Conservation (phyloP, 1,140 invertebrate genomes). For the Drosophila ercepeae region DNA sequence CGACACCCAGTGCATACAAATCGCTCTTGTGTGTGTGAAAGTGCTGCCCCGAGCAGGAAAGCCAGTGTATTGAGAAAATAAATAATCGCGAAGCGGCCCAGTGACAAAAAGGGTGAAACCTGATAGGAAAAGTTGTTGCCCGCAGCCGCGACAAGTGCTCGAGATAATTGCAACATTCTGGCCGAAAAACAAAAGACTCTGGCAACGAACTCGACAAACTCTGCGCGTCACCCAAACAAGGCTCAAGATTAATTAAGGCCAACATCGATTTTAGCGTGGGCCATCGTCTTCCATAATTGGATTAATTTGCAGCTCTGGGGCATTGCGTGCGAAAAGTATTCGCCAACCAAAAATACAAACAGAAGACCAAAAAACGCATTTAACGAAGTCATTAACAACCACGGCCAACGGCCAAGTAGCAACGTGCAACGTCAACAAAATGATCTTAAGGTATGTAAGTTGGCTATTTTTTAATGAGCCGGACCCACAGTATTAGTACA, state of each 20-base stretch:
- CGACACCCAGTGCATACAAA: constrained; percentile 38
- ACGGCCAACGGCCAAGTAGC: constrained; percentile 59
- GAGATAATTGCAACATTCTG: constrained; percentile 20
- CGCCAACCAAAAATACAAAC: constrained; percentile 30
- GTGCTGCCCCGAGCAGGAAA: constrained; percentile 22
- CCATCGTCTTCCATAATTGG: constrained; percentile 61
- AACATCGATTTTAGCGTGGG: constrained; percentile 44
- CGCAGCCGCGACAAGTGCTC: constrained; percentile 31
- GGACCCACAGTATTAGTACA: constrained; percentile 39
- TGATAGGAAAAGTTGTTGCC: constrained; percentile 18
- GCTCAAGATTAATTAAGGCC: constrained; percentile 59
- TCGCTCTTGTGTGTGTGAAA: constrained; percentile 38
- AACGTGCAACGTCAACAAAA: constrained; percentile 75
- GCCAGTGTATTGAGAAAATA: constrained; percentile 31
- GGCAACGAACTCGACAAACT: constrained; percentile 46
- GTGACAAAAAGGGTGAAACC: constrained; percentile 48
- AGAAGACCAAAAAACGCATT: constrained; percentile 45
- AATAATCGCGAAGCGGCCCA: constrained; percentile 7
- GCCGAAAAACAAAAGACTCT: constrained; percentile 48
- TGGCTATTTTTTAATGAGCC: constrained; percentile 65
- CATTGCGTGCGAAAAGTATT: constrained; percentile 48
- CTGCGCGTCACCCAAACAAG: constrained; percentile 18
- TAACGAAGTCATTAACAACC: constrained; percentile 69
- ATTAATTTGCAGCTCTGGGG: constrained; percentile 56
- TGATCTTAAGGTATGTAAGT: constrained; percentile 75